Evolutionary conservation across 2,888 invertebrate species (phyloP), one percentile per base, ranked within the genome.

Genomic region (Tillus elongatus): DNA sequence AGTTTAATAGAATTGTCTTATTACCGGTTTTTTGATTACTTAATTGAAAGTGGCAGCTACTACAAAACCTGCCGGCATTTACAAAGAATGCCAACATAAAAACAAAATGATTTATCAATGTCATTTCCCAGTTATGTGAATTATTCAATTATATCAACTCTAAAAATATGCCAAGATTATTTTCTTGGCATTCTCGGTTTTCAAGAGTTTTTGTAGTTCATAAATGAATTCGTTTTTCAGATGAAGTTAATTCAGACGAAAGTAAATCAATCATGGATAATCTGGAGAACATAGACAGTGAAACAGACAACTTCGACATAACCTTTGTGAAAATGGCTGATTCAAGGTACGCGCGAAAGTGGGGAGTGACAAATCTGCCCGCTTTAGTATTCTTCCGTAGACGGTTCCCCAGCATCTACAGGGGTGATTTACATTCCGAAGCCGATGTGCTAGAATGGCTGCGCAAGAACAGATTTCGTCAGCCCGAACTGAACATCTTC

Each of bases 261-360:
- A 91, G 92, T 63, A 75, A 77, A 33, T 73, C 78, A n/a, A 87
- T 91, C 0, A 67, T 88, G 50, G 82, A 85, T 43, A 86, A 86
- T 59, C 65, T 95, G 42, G 95, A 95, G 61, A 88, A 86, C 50
- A 93, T 95, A 50, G 95, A 96, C 58, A 88, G 89, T 51, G 93
- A 95, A 67, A 90, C 90, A 0, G 91, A 92, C 59, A 89, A 89
- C 63, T 72, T 93, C 57, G 91, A 92, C 57, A 91, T 93, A 45
- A 89, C 90, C 2, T 91, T 93, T 61, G 91, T 92, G 0, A 91
- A 92, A 67, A 91, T 93, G 83, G 81, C 86, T 38, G 92, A 92
- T 62, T 75, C 86, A 0, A 75, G 90, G 27, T 92, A 91, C 60
- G 92, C 92, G 9, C 75, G 88, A 36, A 92, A 91, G 67, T 92